Evolutionary conservation across 2,888 invertebrate genomes (phyloP), one percentile per base, ranked within the genome.

Genomic region (Chydorus sphaericus): DNA sequence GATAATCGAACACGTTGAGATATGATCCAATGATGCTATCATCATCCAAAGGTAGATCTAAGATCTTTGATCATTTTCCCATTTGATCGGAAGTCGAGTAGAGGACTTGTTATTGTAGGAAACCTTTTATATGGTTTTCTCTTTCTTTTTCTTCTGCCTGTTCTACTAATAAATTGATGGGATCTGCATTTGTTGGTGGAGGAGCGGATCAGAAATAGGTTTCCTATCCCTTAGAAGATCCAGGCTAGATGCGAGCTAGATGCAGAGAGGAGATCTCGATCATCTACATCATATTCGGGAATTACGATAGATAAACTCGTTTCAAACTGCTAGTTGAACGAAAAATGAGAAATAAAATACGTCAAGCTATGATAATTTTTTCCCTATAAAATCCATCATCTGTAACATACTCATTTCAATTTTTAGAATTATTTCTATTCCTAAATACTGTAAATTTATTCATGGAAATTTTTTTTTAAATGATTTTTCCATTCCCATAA

Each of bases 11-110:
- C 23, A 44, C 28, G 44, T 56, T 81, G 76, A 30, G n/a, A n/a
- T n/a, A n/a, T n/a, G 81, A 79, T 18, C 79, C 79, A 66, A 90
- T 73, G 36, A 87, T 74, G 65, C 88, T 86, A 65, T 87, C 87
- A 59, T 81, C 74, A 66, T 88, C 87, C 50, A 80, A 65, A 52
- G 36, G 44, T 4, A 44, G 28, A 44, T n/a, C n/a, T n/a, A n/a
- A n/a, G n/a, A n/a, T 44, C 44, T 10, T 44, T 28, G 20, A 44
- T 28, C 14, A 28, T 26, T 14, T 44, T 28, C 1, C 44, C 7
- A 44, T 28, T 44, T 23, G 44, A 44, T 26, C 14, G 10, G n/a
- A 44, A 14, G 8, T 44, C 44, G 14, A 44, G 10, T 23, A 44
- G 3, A 26, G 44, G 44, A 4, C 26, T 44, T 14, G 44, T 44